Evolutionary conservation across 1,140 invertebrate genomes (phyloP).

Genomic region (Orchestia grillus): DNA sequence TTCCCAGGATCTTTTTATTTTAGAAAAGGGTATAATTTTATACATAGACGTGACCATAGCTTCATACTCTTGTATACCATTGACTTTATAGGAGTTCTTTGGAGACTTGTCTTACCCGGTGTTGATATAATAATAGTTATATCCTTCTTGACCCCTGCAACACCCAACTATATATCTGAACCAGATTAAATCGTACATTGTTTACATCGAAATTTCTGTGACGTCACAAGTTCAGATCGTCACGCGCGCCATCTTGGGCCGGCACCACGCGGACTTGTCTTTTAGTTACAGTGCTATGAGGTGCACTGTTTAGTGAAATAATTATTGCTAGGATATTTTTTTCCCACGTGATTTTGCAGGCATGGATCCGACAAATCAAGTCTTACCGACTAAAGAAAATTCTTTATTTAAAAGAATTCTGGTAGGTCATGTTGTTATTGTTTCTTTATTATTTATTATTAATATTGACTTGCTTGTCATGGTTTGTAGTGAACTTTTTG

Average conservation of each 20-base stretch:
- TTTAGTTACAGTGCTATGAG: background rate
- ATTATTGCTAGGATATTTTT: background rate
- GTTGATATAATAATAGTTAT: background rate
- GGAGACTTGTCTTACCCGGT: background rate
- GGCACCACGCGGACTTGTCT: slow-evolving; percentile 56
- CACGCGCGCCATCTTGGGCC: slow-evolving; percentile 26
- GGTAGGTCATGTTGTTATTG: background rate
- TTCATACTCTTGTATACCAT: background rate
- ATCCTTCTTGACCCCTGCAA: background rate
- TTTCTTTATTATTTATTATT: background rate
- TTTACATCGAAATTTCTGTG: slow-evolving; percentile 16
- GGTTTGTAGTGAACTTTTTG: background rate
- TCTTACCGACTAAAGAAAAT: slow-evolving; percentile 35
- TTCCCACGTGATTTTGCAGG: background rate
- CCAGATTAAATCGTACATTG: background rate
- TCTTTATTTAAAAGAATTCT: slow-evolving; percentile 41
- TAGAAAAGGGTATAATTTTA: background rate
- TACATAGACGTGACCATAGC: background rate
- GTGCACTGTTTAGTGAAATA: background rate
- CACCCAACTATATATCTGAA: background rate
- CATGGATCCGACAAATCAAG: slow-evolving; percentile 49
- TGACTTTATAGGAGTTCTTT: background rate
- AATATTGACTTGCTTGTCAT: background rate
- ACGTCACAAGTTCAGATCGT: slow-evolving; percentile 27
- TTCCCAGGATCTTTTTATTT: background rate